Evolutionary conservation across 2,888 invertebrate species (phyloP).

Genomic region (Harpagoxenus sublaevis): DNA sequence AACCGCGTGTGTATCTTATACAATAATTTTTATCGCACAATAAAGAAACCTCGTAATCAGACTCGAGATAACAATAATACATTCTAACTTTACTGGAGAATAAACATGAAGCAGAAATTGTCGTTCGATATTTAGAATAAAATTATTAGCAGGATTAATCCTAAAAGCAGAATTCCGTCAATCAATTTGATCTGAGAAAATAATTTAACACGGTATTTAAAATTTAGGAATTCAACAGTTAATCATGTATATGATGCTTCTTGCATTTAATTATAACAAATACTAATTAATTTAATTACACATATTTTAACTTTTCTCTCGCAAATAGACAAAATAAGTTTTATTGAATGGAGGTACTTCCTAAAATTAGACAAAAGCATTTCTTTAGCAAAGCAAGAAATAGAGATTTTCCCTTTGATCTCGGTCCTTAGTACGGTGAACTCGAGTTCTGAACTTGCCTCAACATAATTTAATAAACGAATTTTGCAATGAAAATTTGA

Average conservation of each 20-base stretch:
- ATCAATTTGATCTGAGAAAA: not conserved
- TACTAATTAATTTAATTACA: slow-evolving; percentile 19
- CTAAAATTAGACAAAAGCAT: slow-evolving; percentile 36
- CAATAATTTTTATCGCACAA: not conserved
- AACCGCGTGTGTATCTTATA: slow-evolving; percentile 3
- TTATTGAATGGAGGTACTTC: not conserved
- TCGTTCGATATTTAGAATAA: not conserved
- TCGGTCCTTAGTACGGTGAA: slow-evolving; percentile 16
- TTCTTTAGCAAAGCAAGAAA: slow-evolving; percentile 24
- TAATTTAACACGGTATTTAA: not conserved
- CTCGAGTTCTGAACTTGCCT: slow-evolving; percentile 36
- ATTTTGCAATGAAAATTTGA: slow-evolving; percentile 13
- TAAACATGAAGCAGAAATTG: not conserved
- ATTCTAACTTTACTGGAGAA: not conserved
- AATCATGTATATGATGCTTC: not conserved
- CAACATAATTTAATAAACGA: slow-evolving; percentile 17
- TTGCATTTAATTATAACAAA: not conserved
- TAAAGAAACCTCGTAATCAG: not conserved
- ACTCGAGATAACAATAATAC: slow-evolving; percentile 8
- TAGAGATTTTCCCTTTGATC: slow-evolving; percentile 41
- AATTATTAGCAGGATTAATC: not conserved
- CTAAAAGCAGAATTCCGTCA: not conserved
- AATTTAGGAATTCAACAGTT: not conserved
- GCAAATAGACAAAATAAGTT: slow-evolving; percentile 14
- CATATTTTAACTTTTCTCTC: slow-evolving; percentile 11